Base-by-base conservation (phyloP, 2,113 vertebrate genomes). In the Apteryx mantelli region DNA sequence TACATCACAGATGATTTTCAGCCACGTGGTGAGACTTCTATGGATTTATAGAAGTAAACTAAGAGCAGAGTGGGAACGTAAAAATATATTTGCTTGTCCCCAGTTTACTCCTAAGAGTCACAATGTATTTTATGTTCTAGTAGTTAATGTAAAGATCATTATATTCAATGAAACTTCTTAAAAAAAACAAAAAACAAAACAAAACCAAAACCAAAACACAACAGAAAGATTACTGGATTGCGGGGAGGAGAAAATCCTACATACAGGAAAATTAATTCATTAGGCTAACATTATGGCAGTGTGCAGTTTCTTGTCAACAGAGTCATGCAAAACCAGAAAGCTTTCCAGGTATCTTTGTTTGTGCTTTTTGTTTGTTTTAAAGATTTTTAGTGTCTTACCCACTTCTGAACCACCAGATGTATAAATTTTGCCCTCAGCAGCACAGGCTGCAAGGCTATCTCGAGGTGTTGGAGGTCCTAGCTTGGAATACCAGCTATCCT, bases 401-500 rank as follows among this genome's bases (percentile, higher is more conserved):
- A 99, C 99, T 99, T 99, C 99, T 10, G 99, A 99, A 77, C 99
- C 99, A 91, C 99, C 99, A 19, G 99, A 99, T 64, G 99, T 99
- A 94, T 99, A 99, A 98, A 99, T 99, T 98, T 99, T 99, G 96
- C 99, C 99, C 97, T 99, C 98, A 44, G 99, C 98, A 66, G 99
- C 99, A 88, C 99, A 99, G 86, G 99, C 99, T 86, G 99, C 99
- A 95, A 99, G 98, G 97, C 99, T 99, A 98, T 99, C 99, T 55
- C 99, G 98, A 91, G 99, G 99, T 50, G 99, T 99, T 32, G 99
- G 99, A 60, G 99, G 99, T 34, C 99, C 99, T 95, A 99, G 98
- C 97, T 99, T 99, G 96, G 99, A 99, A 97, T 99, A 99, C 99
- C 99, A 99, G 98, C 99, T 99, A 97, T 99, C 99, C 97, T 99